These are phyloP conservation scores for Chydorus sphaericus DNA, from an alignment of 2,888 invertebrate genomes.

Conservation along the genomic window DNA sequence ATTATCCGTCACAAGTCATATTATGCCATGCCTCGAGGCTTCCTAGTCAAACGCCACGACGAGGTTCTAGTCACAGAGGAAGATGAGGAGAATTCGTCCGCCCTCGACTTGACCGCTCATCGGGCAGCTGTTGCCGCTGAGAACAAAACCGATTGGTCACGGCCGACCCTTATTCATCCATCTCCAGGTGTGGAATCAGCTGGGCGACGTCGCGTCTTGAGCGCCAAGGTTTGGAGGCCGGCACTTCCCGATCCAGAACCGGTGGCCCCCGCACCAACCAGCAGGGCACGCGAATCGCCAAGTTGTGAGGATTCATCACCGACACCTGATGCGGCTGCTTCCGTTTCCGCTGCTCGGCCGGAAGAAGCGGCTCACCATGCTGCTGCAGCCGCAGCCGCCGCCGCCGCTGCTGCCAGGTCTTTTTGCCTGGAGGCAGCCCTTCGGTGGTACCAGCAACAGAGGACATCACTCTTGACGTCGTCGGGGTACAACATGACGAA, in stretches of 20 bases:
- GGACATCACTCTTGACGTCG: not conserved
- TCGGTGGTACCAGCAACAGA: constrained; percentile 11
- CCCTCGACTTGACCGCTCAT: not conserved
- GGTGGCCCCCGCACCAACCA: not conserved
- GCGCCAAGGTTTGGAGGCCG: constrained; percentile 9
- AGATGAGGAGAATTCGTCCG: not conserved
- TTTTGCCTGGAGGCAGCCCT: constrained; percentile 7
- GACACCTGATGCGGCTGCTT: constrained; percentile 8
- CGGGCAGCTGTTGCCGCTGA: not conserved
- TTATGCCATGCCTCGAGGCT: constrained; percentile 10
- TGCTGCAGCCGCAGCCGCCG: not conserved
- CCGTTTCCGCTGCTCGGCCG: constrained; percentile 1
- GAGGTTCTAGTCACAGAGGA: not conserved
- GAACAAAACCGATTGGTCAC: not conserved
- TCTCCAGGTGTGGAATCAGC: not conserved
- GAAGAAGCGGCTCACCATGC: constrained; percentile 2
- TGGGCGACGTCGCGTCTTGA: not conserved
- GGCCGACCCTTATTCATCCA: not conserved
- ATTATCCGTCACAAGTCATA: not conserved
- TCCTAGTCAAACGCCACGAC: constrained; percentile 12
- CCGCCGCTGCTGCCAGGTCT: not conserved
- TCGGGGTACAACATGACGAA: not conserved
- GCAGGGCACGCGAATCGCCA: not conserved
- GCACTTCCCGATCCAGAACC: not conserved
- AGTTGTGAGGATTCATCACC: constrained; percentile 2